Base-by-base conservation (phyloP, 2,797 vertebrate species). In the Glossophaga mutica region DNA sequence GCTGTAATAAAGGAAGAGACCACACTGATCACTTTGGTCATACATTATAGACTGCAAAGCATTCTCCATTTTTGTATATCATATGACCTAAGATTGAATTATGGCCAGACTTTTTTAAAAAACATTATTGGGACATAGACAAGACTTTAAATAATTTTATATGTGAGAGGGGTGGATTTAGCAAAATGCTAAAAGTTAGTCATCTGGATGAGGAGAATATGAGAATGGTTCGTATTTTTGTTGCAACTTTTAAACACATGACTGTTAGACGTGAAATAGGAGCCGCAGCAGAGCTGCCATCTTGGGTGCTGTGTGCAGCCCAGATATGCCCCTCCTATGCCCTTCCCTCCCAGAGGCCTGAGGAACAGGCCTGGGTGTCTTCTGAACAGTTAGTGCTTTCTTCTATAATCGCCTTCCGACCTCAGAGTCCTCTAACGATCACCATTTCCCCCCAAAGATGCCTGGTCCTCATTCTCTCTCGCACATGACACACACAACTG, bases 61-160 rank as follows among this genome's bases (percentile, higher is more conserved):
- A 55, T 11, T 34, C 8, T 42, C 46, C 24, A 18, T 81, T 92
- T 22, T 50, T 34, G 10, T 37, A 26, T 22, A 44, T 18, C 57
- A 68, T 24, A 73, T 24, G n/a, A 62, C 44, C 29, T 62, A 82
- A 90, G 57, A 67, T 22, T 44, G 15, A n/a, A 52, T 77, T 32
- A 22, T 92, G 34, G 16, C 2, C 6, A 83, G 21, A 71, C 48
- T 42, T 3, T 24, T 48, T 48, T 48, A 3, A 57, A 65, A 87
- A 15, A 82, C 10, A 94, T 71, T 55, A 68, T 4, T 34, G 2
- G 9, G 8, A 85, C 18, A 57, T 15, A 57, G n/a, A 71, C 11
- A 85, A 57, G n/a, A 42, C 32, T 88, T 76, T 52, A 29, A 73
- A 79, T 48, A 48, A 10, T 65, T 86, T 91, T 94, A 81, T 50